phyloP scores from a whole-genome alignment of 2,797 vertebrate genomes.

The Craterocephalus amniculus region DNA sequence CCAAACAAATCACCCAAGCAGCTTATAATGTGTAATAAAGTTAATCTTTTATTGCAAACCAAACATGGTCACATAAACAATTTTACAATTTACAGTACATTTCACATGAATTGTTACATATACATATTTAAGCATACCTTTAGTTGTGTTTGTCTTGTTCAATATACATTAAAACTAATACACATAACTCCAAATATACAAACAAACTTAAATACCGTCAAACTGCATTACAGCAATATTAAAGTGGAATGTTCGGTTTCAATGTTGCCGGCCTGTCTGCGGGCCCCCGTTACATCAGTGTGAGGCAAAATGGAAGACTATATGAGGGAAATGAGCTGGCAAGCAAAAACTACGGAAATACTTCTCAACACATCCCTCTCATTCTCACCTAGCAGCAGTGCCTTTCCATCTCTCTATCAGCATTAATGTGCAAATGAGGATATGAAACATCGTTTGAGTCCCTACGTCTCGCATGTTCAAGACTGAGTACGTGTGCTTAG shows the following conservation, averaged over 20 bases:
- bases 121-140: conserved; percentile 87
- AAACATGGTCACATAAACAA: conserved; percentile 91
- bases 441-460: conserved; percentile 48
- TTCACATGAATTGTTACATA: conserved; percentile 89
- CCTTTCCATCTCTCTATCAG: conserved; percentile 48
- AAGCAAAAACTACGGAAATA: conserved; percentile 41
- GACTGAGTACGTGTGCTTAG: conserved; percentile 36
- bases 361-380: conserved; percentile 43
- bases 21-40: conserved; percentile 78
- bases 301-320: conserved; percentile 83
- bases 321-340: too few species aligned
- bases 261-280: conserved; percentile 78
- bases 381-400: conserved; percentile 69
- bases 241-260: conserved; percentile 89
- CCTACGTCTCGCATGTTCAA: conserved; percentile 40
- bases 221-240: conserved; percentile 90
- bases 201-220: conserved; percentile 93
- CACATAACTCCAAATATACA: conserved; percentile 93
- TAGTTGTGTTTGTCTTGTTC: conserved; percentile 82
- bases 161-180: conserved; percentile 97
- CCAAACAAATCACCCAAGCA: background rate
- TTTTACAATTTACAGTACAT: conserved; percentile 98
- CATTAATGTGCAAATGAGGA: conserved; percentile 69
- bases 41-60: conserved; percentile 97
- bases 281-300: conserved; percentile 74